Base-by-base conservation (phyloP, 2,888 invertebrate genomes). In the Griposia aprilina region DNA sequence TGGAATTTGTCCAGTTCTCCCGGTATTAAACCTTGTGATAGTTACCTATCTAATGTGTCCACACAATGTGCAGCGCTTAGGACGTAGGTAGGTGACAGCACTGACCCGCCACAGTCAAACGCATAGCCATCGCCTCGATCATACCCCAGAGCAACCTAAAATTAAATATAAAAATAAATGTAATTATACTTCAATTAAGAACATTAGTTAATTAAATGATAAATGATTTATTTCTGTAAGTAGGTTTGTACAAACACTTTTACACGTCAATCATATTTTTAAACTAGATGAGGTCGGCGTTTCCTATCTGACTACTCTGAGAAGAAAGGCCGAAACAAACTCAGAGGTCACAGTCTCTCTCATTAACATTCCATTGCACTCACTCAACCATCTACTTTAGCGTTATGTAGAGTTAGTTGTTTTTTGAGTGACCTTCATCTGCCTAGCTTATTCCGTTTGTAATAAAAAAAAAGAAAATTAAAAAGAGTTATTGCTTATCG, bases 1-100 rank as follows among this genome's bases (percentile, higher is more conserved):
- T 20, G 30, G 20, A 11, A 60, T 60, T 1, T 30, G 30, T 60
- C 30, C 60, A 62, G 36, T 62, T 62, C 36, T 23, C 5, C 23
- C 11, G 11, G 6, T 36, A 62, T 62, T 62, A 23, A 62, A 36
- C 6, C 23, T 36, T 23, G n/a, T 69, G 11, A 26, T 62, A 77
- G 20, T 79, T 92, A 96, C 96, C 90, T 88, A 45, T 95, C 95
- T 30, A 93, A 82, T 10, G 93, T 96, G 68, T 93, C 93, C 13
- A 96, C 90, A 82, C 97, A 97, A 82, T 97, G 96, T 0, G 96
- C 96, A 1, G 97, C 97, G 7, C 95, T 96, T n/a, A 97, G 78
- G 2, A 96, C 93, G 67, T 90, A 96, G 5, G 82, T 87, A 1
- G 87, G 87, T 2, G 97, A 96, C 30, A 97, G 79, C 6, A 97